Base-by-base conservation (phyloP, 2,888 invertebrate genomes). In the Pomacea canaliculata region DNA sequence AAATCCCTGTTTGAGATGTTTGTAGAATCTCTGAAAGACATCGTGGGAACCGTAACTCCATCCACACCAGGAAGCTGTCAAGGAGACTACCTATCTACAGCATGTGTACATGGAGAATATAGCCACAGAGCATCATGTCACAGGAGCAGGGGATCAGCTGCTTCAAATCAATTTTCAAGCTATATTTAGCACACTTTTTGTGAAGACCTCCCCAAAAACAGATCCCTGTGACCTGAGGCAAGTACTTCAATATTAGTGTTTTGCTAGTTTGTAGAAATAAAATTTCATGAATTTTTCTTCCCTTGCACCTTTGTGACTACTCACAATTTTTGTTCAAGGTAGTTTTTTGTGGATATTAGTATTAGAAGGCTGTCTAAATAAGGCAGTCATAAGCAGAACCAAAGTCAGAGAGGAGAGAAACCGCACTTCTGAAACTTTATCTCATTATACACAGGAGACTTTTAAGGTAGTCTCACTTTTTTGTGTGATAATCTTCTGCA, bases 1-100 rank as follows among this genome's bases (percentile, higher is more conserved):
- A 81, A 83, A 68, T 82, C 86, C 23, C 78, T 89, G 68, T 89
- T 85, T 79, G 82, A 84, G 27, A 80, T 82, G 62, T 88, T 88
- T 78, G 78, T 89, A 18, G 72, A 79, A 23, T 86, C 85, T 0
- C 72, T 89, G 60, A 81, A 83, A 73, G 71, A 77, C 10, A 79
- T 82, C 23, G 77, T 87, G 37, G 86, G 84, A 60, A 78, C 78
- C 5, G 80, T 59, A 37, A 59, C 76, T 18, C 16, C 66, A 16
- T 46, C 70, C 23, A 62, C 62, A 63, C 76, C 77, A 59, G 65
- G 65, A 51, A 16, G 46, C 23, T 0, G 46, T 70, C 63, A 70
- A 77, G 76, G 76, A 75, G 75, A 78, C 76, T 23, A 79, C 78
- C 78, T 48, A 62, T 48, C 19, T 48, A n/a, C 13, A 60, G 7